A percentile compares a stretch with the other conserved stretches of the same genome.
These are phyloP conservation scores for Megaceryle alcyon DNA, from an alignment of 2,797 vertebrate genomes.

Conservation along the genomic window DNA sequence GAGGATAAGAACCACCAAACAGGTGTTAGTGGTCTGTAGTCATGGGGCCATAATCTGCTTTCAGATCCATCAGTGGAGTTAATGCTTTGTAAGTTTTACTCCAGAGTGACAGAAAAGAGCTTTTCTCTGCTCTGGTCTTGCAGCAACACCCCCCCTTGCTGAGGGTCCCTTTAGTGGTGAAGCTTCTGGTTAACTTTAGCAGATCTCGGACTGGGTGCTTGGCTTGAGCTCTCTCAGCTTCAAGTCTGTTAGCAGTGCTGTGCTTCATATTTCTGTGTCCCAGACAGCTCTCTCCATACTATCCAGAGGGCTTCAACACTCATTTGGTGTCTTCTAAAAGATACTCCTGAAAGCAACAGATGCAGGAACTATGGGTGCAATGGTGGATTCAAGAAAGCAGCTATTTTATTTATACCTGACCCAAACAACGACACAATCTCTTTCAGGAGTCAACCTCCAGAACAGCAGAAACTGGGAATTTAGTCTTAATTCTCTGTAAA, in stretches of 20 bases:
- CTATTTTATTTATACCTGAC: neutral
- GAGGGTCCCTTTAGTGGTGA: neutral
- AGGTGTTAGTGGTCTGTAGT: neutral
- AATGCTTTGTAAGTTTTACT: neutral
- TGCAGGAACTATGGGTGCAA: neutral
- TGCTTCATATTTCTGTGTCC: neutral
- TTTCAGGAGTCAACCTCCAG: neutral
- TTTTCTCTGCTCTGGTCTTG: neutral
- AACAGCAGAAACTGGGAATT: neutral
- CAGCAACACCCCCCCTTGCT: neutral
- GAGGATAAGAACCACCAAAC: neutral
- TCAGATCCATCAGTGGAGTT: neutral
- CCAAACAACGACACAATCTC: neutral
- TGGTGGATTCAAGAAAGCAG: neutral
- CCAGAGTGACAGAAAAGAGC: neutral
- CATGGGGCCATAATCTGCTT: neutral
- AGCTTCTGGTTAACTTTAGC: neutral
- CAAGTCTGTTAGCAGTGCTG: neutral
- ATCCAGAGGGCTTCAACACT: neutral
- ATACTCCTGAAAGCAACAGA: neutral
- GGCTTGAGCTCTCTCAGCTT: neutral
- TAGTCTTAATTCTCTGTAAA: neutral
- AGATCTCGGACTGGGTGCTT: neutral
- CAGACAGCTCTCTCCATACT: neutral
- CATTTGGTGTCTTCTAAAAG: neutral